These are phyloP conservation scores for Leptinotarsa texana DNA, from an alignment of 1,140 invertebrate genomes.

Conservation along the genomic window DNA sequence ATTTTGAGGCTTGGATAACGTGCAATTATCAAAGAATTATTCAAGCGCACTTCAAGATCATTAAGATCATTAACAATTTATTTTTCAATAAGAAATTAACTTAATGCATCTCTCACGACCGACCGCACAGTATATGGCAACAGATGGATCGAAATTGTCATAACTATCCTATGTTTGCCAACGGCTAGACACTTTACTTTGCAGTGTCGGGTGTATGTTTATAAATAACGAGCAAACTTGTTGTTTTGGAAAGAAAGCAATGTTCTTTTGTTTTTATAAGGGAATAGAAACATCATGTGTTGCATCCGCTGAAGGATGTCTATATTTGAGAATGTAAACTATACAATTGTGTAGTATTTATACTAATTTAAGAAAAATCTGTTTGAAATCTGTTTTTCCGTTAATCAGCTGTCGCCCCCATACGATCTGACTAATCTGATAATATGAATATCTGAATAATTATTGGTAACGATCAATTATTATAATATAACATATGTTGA, in stretches of 20 bases:
- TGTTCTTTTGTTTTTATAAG: background rate
- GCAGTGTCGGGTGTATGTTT: background rate
- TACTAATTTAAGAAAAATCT: too few species aligned
- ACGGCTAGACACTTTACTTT: background rate
- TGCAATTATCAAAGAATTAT: too few species aligned
- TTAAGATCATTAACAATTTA: background rate
- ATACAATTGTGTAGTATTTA: too few species aligned
- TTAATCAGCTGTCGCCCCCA: too few species aligned
- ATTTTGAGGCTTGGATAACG: too few species aligned
- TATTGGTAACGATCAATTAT: too few species aligned
- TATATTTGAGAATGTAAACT: too few species aligned
- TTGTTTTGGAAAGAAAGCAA: constrained; percentile 1
- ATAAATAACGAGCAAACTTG: background rate
- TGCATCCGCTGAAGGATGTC: background rate
- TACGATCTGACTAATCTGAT: too few species aligned
- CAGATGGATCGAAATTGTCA: background rate
- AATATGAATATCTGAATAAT: too few species aligned
- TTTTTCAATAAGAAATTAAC: background rate
- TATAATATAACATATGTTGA: too few species aligned
- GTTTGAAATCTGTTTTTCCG: too few species aligned
- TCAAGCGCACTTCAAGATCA: too few species aligned
- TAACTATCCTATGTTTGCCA: constrained; percentile 1
- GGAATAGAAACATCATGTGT: background rate
- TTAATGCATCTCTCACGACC: background rate
- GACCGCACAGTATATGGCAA: background rate